Conservation (phyloP, 2,113 vertebrate genomes). For the Heptranchias perlo region DNA sequence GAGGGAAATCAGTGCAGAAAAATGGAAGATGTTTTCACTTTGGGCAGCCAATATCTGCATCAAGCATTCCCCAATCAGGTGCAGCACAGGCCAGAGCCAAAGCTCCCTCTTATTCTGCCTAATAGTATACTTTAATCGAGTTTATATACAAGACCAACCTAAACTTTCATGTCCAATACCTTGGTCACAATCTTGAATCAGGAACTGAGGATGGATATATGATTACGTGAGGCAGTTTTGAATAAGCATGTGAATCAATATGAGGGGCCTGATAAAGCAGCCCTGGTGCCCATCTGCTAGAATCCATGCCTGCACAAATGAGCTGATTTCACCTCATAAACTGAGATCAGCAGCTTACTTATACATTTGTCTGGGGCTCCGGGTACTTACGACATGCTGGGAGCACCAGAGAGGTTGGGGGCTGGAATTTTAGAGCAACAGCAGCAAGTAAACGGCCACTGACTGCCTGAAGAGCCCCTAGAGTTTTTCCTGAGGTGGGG, state of each 20-base stretch:
- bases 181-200: neutral
- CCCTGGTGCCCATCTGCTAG: neutral
- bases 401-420: neutral
- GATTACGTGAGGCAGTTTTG: neutral
- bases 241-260: too few relatives aligned
- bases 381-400: neutral
- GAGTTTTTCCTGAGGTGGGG: neutral
- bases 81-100: too few relatives aligned
- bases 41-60: too few relatives aligned
- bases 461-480: neutral
- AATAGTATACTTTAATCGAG: too few relatives aligned
- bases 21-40: too few relatives aligned
- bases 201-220: neutral
- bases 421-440: neutral
- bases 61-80: too few relatives aligned
- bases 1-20: too few relatives aligned
- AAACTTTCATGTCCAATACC: neutral
- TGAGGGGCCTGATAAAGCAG: neutral
- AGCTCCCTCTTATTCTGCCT: too few relatives aligned
- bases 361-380: neutral
- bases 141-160: neutral
- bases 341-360: neutral
- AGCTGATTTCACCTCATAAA: neutral
- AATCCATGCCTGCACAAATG: neutral
- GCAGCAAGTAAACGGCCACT: neutral